Evolutionary conservation across 2,888 invertebrate genomes (phyloP), one percentile per base, ranked within the genome.

Genomic region (Caenorhabditis parvicauda): DNA sequence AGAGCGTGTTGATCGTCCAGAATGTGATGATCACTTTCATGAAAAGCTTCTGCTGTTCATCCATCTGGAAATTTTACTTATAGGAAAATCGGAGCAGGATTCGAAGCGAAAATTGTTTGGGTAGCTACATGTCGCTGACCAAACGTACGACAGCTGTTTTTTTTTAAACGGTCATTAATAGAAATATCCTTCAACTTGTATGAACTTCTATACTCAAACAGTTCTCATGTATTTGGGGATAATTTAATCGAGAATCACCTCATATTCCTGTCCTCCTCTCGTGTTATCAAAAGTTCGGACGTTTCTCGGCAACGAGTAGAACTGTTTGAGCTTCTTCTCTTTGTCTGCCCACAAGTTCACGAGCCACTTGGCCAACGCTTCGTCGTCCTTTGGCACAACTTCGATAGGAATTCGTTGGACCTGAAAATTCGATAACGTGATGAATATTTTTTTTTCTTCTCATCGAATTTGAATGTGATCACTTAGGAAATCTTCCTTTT

Each of bases 301-400:
- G 35, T 58, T 57, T 14, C 54, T 43, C 2, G 59, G 57, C 58
- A 57, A 61, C 21, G 54, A 49, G 48, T 69, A 69, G 47, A 64
- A 76, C 54, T 48, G 52, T 43, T 69, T 49, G 9, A 84, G 76
- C 14, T 69, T 67, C 38, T 73, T 68, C 59, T 84, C 84, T 60
- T 84, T 84, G 54, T 79, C 73, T 19, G 27, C 64, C 83, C 83
- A 84, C 12, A 77, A 59, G 12, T 79, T 63, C 21, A 66, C 71
- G 53, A 82, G 75, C 84, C 84, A 84, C n/a, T 54, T 41, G 5
- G 66, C 74, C 21, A 78, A 50, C 6, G 55, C 75, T 19, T 67
- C 73, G 45, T 83, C 82, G 39, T 76, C 75, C 27, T 70, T 63
- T 1, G 67, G 74, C 70, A 83, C 74, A 5, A 48, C 38, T 24